Evolutionary conservation across 2,888 invertebrate species (phyloP), one percentile per base, ranked within the genome.

Genomic region (Pseudococcus viburni): DNA sequence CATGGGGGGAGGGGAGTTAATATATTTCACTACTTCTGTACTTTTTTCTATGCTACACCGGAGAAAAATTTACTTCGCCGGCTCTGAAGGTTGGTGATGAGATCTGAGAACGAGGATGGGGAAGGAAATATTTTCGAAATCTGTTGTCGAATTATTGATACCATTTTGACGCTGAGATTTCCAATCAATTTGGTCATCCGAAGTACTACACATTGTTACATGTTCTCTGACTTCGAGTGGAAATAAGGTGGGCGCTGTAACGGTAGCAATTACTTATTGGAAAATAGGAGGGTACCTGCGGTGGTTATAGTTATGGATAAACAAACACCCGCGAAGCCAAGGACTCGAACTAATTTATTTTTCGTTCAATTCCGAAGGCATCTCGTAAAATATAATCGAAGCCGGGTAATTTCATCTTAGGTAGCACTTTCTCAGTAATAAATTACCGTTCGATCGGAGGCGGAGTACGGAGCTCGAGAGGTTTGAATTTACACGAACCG

Each of bases 381-480:
- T 73, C 73, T 73, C 73, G 73, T 73, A 73, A 73, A 73, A 73
- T 33, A 33, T 73, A 73, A 73, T 73, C 73, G 39, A 73, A 73
- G 73, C 17, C 39, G 73, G 33, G 73, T 73, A 73, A 73, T 73
- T 73, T 73, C 33, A 33, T 42, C 12, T 39, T 42, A 42, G 80
- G 80, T 83, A 83, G 80, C 80, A 83, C 80, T 83, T 83, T 83
- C 80, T 83, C 80, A 83, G 80, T 83, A 42, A 83, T 83, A 83
- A 83, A 83, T 83, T 83, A 83, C 19, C 42, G n/a, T 83, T 83
- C 73, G 73, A 73, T 73, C 46, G 80, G 46, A 83, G 46, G 80
- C 80, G 80, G 80, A 42, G 80, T 83, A 83, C 80, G 80, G 19
- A 12, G 80, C n/a, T 73, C 33, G 33, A 19, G 46, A 83, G 80